A percentile compares a stretch with the other conserved stretches of the same genome.
Evolutionary conservation across 2,113 vertebrate genomes (phyloP).

Genomic region (Talpa occidentalis): DNA sequence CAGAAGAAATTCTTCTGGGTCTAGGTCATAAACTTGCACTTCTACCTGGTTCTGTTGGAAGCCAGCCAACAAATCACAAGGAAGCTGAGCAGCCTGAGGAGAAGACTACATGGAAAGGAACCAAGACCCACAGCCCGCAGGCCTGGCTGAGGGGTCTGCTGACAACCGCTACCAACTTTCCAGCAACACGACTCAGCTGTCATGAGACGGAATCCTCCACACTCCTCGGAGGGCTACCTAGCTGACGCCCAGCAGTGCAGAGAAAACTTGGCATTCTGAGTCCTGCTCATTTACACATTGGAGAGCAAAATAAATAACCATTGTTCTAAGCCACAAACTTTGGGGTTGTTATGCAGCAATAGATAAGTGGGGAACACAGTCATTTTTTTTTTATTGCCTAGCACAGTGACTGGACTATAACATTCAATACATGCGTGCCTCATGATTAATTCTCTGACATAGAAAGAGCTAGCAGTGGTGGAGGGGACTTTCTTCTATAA

Average conservation of each 20-base stretch:
- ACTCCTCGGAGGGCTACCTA: too few species aligned
- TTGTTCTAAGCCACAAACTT: not conserved
- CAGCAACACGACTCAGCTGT: not conserved
- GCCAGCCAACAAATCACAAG: not conserved
- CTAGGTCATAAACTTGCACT: not conserved
- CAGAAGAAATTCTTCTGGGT: not conserved
- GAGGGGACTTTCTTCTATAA: not conserved
- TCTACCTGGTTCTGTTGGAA: not conserved
- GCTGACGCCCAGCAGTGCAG: not conserved
- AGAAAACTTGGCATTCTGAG: not conserved
- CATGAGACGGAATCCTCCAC: not conserved
- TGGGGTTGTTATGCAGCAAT: not conserved
- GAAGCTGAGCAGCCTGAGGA: not conserved
- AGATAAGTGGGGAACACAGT: not conserved
- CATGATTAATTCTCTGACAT: not conserved
- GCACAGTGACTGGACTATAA: not conserved
- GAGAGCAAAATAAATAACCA: not conserved
- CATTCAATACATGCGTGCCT: not conserved
- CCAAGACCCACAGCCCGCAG: not conserved
- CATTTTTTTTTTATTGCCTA: slow-evolving; percentile 5
- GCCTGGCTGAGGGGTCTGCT: not conserved
- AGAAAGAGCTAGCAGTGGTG: accelerated
- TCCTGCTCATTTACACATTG: not conserved
- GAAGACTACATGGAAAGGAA: not conserved
- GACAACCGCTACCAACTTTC: not conserved